Percentiles rank a stretch among this genome's conserved stretches.
These are phyloP conservation scores for Antheraea yamamai DNA, from an alignment of 2,888 invertebrate species.

Conservation along the genomic window DNA sequence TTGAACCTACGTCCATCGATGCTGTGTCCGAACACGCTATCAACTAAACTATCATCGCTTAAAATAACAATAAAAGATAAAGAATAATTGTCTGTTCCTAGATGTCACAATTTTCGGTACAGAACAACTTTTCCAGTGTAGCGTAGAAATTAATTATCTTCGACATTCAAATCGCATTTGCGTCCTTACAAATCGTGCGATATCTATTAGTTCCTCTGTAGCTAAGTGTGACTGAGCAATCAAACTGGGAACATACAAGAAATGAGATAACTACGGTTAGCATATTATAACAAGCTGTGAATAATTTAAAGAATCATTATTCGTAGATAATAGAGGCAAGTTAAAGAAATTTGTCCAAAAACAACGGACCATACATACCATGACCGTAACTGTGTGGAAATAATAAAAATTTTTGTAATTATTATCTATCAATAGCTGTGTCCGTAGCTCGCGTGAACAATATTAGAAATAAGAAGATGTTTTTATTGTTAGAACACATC, in stretches of 20 bases:
- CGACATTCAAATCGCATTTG: not conserved
- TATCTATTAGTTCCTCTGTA: not conserved
- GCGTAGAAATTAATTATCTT: not conserved
- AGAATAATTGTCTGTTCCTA: not conserved
- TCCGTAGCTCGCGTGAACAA: too few species aligned
- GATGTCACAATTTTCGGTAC: not conserved
- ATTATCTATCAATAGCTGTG: too few species aligned
- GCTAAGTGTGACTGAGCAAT: not conserved
- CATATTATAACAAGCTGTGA: not conserved
- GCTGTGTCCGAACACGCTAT: too few species aligned
- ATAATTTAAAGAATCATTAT: not conserved
- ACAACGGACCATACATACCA: too few species aligned
- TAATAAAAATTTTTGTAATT: too few species aligned
- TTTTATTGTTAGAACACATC: too few species aligned
- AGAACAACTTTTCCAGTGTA: not conserved
- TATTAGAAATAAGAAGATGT: too few species aligned
- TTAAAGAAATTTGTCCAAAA: too few species aligned
- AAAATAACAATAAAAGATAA: not conserved
- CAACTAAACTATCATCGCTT: not conserved
- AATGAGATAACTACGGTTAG: slow-evolving; percentile 1
- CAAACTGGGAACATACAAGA: not conserved
- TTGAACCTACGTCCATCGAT: too few species aligned
- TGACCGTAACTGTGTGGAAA: too few species aligned
- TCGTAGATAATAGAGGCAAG: too few species aligned
- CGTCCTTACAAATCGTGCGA: not conserved